Conservation (phyloP, 2,888 invertebrate species). For the Zygaena filipendulae region DNA sequence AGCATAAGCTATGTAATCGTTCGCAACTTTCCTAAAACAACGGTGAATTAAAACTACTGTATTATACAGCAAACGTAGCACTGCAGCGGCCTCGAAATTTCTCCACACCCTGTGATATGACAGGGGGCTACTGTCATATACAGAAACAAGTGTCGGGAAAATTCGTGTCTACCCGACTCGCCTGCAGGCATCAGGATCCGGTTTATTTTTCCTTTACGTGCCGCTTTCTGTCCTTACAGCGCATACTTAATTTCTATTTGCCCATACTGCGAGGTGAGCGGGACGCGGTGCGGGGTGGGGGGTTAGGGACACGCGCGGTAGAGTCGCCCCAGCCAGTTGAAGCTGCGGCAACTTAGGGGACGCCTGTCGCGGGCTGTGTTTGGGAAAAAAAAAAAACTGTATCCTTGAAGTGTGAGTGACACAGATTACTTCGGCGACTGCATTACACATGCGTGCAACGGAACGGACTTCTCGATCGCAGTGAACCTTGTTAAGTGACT, state of each 20-base stretch:
- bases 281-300: slow-evolving; percentile 30
- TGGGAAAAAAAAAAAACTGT: slow-evolving; percentile 31
- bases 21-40: too few relatives aligned
- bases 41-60: too few relatives aligned
- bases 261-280: slow-evolving; percentile 52
- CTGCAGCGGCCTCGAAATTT: too few relatives aligned
- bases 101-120: too few relatives aligned
- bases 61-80: too few relatives aligned
- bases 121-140: too few relatives aligned
- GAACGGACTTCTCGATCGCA: slow-evolving; percentile 30
- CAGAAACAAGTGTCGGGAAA: slow-evolving; percentile 17
- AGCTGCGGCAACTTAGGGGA: slow-evolving; percentile 41
- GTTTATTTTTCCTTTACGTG: slow-evolving; percentile 44
- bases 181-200: slow-evolving; percentile 38
- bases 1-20: too few relatives aligned
- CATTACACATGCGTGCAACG: slow-evolving; percentile 45
- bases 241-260: slow-evolving; percentile 67
- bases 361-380: slow-evolving; percentile 36
- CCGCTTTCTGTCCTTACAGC: slow-evolving; percentile 56
- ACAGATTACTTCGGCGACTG: slow-evolving; percentile 35
- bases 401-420: slow-evolving; percentile 49
- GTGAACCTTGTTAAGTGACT: slow-evolving; percentile 42
- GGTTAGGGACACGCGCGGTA: slow-evolving; percentile 57
- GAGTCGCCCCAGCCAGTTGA: slow-evolving; percentile 63
- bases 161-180: slow-evolving; percentile 23